Evolutionary conservation across 2,888 invertebrate species (phyloP).

Genomic region (Tetramorium bicarinatum): DNA sequence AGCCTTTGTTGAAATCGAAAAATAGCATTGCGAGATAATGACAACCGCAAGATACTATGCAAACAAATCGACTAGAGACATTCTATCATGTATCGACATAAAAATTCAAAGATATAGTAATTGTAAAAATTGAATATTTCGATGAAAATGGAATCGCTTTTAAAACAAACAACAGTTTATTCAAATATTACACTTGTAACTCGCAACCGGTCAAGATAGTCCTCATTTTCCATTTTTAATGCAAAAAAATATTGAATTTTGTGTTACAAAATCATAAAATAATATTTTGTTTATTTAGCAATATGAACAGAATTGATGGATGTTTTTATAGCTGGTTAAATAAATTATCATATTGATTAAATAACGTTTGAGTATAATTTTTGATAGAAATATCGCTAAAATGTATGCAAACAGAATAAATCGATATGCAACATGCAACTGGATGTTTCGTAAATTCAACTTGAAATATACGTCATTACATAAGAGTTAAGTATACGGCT

Average conservation of each 20-base stretch:
- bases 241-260: not conserved
- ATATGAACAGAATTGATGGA: not conserved
- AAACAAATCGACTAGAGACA: slow-evolving; percentile 55
- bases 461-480: slow-evolving; percentile 19
- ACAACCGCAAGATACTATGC: slow-evolving; percentile 14
- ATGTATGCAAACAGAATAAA: not conserved
- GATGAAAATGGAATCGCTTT: not conserved
- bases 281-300: not conserved
- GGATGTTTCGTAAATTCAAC: not conserved
- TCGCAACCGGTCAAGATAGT: not conserved
- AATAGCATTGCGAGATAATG: slow-evolving; percentile 53
- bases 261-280: not conserved
- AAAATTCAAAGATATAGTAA: slow-evolving; percentile 45
- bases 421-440: not conserved
- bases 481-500: slow-evolving; percentile 12
- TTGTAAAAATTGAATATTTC: slow-evolving; percentile 6
- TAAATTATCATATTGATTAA: not conserved
- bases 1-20: not conserved
- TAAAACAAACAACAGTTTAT: not conserved
- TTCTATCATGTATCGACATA: slow-evolving; percentile 57
- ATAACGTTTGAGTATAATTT: not conserved
- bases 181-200: not conserved
- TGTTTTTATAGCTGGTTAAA: not conserved
- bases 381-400: not conserved
- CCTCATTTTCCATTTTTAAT: not conserved